Evolutionary conservation across 2,113 vertebrate genomes (phyloP).

Genomic region (Gasterosteus nipponicus): DNA sequence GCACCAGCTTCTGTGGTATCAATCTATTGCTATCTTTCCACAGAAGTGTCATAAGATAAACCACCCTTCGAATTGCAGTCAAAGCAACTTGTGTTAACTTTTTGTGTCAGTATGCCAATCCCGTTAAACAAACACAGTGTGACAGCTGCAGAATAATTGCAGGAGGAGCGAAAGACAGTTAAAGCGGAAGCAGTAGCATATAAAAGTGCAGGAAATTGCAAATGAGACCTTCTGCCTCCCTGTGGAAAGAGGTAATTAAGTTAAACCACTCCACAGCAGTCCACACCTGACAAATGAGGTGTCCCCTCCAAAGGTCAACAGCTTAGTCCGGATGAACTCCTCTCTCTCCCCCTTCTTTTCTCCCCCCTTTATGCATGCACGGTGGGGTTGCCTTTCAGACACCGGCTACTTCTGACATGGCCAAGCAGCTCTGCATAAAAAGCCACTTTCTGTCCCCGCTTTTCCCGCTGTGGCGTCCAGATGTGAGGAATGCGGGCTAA

Average conservation of each 20-base stretch:
- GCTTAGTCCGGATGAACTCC: conserved; percentile 48
- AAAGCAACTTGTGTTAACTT: background rate
- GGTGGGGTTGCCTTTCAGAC: conserved; percentile 18
- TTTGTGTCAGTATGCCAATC: background rate
- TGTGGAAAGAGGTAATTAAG: conserved; percentile 60
- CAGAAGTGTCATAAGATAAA: background rate
- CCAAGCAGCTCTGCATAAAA: background rate
- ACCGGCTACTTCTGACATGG: background rate
- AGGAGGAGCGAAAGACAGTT: conserved; percentile 1
- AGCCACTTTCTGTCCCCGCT: conserved; percentile 45
- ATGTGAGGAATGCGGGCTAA: conserved; percentile 55
- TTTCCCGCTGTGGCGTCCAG: conserved; percentile 30
- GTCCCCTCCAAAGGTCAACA: conserved; percentile 55
- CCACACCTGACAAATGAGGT: conserved; percentile 59
- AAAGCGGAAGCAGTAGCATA: conserved; percentile 3
- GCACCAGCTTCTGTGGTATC: background rate
- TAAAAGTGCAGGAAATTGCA: conserved; percentile 54
- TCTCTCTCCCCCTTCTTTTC: background rate
- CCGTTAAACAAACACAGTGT: background rate
- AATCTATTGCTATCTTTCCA: background rate
- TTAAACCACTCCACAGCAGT: conserved; percentile 51
- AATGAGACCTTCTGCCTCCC: conserved; percentile 55
- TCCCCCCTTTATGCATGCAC: background rate
- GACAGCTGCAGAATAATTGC: conserved; percentile 7
- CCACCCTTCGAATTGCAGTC: background rate